Evolutionary conservation across 2,113 vertebrate species (phyloP).

Genomic region (Pachypanchax playfairii): DNA sequence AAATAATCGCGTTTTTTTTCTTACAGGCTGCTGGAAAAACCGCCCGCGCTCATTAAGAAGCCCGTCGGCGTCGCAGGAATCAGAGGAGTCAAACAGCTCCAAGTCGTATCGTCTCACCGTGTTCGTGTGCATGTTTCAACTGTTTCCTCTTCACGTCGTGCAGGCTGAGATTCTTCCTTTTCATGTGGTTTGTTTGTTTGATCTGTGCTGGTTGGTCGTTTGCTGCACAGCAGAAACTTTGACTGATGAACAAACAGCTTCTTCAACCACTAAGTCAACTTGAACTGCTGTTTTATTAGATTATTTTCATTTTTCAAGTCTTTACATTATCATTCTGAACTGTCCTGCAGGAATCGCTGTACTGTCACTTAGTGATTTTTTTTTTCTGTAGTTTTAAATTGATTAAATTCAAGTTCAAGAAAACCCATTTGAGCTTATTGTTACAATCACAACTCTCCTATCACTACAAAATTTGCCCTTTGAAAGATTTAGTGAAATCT

Average conservation of each 20-base stretch:
- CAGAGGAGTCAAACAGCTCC: conserved; percentile 32
- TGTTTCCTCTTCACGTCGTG: neutral
- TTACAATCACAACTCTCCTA: neutral
- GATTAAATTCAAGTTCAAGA: conserved; percentile 3
- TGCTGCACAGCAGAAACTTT: conserved; percentile 2
- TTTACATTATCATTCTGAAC: conserved; percentile 1
- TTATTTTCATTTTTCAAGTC: conserved; percentile 15
- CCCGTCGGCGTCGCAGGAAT: neutral
- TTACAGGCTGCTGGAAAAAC: conserved; percentile 47
- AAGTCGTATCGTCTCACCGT: conserved; percentile 7
- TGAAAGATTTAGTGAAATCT: neutral
- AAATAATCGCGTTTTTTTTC: neutral
- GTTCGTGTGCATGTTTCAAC: conserved; percentile 46
- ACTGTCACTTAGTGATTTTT: no score
- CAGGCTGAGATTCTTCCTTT: neutral
- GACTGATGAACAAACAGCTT: neutral
- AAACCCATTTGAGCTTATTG: conserved; percentile 1
- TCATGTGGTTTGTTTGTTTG: neutral
- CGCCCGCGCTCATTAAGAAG: conserved; percentile 50
- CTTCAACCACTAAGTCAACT: neutral
- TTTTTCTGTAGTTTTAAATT: conserved; percentile 40
- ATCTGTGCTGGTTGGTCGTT: conserved; percentile 3
- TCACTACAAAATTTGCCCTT: neutral
- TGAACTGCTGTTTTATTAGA: conserved; percentile 13
- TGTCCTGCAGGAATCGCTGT: neutral